phyloP scores from a whole-genome alignment of 2,113 vertebrate genomes.

The Todiramphus saurophagus region DNA sequence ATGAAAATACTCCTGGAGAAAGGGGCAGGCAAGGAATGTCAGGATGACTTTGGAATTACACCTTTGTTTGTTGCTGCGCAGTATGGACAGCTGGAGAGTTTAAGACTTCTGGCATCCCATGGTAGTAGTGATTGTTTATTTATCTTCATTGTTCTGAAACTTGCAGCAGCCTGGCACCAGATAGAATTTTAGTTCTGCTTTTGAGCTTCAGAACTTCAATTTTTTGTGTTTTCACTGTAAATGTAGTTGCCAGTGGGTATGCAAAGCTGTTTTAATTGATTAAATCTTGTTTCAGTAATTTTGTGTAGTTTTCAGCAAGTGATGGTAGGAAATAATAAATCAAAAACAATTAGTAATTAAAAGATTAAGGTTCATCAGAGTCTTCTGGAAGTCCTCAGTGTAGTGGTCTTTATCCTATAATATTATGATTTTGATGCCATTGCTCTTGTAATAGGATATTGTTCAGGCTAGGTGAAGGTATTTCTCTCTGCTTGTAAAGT shows the following conservation, averaged over 20 bases:
- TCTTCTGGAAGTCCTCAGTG: not conserved
- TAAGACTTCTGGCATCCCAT: conserved; percentile 78
- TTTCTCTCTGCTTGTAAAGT: not conserved
- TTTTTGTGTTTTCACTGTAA: not conserved
- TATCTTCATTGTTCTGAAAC: not conserved
- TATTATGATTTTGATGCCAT: not conserved
- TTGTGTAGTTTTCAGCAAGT: not conserved
- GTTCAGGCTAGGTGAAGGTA: not conserved
- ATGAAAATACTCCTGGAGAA: conserved; percentile 79
- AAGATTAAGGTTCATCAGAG: not conserved
- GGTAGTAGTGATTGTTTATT: conserved; percentile 72
- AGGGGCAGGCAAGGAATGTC: conserved; percentile 80
- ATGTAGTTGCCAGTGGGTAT: not conserved
- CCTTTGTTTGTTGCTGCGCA: conserved; percentile 93
- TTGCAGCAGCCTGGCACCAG: not conserved
- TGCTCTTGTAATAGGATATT: not conserved
- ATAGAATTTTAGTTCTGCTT: not conserved
- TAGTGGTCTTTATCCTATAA: no score
- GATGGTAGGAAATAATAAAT: not conserved
- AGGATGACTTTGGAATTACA: conserved; percentile 89
- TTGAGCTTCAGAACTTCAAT: fast-evolving
- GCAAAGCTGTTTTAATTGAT: not conserved
- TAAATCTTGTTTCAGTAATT: not conserved
- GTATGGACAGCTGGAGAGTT: conserved; percentile 84
- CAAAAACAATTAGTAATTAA: not conserved